Evolutionary conservation across 2,113 vertebrate genomes (phyloP).

Genomic region (Xenus cinereus): DNA sequence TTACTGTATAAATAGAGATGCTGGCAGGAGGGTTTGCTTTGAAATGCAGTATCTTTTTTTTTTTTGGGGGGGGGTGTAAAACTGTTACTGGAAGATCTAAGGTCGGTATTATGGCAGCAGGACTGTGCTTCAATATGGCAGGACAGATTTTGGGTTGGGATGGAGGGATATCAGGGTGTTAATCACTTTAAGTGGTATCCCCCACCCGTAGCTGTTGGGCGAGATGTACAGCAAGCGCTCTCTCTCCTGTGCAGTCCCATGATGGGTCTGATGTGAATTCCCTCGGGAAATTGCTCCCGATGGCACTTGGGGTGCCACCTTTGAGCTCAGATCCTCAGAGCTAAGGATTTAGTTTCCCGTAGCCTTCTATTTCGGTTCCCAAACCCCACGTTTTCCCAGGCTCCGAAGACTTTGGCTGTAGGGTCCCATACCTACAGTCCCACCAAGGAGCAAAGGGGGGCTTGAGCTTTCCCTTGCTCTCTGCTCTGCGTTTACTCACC

Average conservation of each 20-base stretch:
- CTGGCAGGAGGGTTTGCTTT: not conserved
- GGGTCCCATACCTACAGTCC: not conserved
- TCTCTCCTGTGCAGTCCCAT: fast-evolving
- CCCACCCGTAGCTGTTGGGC: fast-evolving
- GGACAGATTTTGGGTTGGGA: not conserved
- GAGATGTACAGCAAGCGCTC: not conserved
- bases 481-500: not conserved
- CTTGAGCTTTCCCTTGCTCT: not conserved
- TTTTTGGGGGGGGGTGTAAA: not conserved
- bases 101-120: not conserved
- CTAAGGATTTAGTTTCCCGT: not conserved
- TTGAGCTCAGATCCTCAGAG: not conserved
- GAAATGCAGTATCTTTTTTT: not conserved
- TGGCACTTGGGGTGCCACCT: not conserved
- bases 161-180: not conserved
- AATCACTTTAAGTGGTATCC: not conserved
- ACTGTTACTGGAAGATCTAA: not conserved
- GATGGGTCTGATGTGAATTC: not conserved
- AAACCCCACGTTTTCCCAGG: not conserved
- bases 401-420: not conserved
- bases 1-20: not conserved
- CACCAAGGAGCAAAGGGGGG: not conserved
- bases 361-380: not conserved
- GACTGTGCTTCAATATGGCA: not conserved
- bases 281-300: fast-evolving